Percentiles rank a stretch among this genome's conserved stretches.
These are phyloP conservation scores for Hermatobates lingyangjiaoensis DNA, from an alignment of 1,140 invertebrate genomes.

Conservation along the genomic window DNA sequence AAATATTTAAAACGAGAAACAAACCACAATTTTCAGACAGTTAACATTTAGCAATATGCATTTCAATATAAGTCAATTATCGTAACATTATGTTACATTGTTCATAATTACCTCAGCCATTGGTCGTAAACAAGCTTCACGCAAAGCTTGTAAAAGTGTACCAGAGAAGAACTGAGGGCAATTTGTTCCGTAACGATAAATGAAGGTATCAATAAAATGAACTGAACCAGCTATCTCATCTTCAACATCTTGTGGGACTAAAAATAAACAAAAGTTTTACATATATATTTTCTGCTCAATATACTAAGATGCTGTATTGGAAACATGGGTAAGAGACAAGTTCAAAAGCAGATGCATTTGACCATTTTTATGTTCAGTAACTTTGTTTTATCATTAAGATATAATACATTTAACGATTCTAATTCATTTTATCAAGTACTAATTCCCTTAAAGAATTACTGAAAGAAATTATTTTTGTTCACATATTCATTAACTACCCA, in stretches of 20 bases:
- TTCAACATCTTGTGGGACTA: slow-evolving; percentile 69
- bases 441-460: too few species aligned
- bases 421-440: too few species aligned
- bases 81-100: slow-evolving; percentile 16
- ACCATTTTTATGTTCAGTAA: too few species aligned
- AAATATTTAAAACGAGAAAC: neutral
- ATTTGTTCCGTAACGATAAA: slow-evolving; percentile 52
- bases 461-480: too few species aligned
- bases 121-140: slow-evolving; percentile 65
- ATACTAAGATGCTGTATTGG: too few species aligned
- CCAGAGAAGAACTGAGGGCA: slow-evolving; percentile 82
- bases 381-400: too few species aligned
- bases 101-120: slow-evolving; percentile 81
- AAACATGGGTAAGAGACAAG: too few species aligned
- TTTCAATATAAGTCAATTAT: neutral
- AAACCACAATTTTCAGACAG: slow-evolving; percentile 1
- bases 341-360: too few species aligned
- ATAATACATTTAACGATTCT: too few species aligned
- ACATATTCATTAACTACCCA: too few species aligned
- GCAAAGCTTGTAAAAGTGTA: slow-evolving; percentile 69
- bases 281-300: neutral
- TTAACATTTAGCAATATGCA: neutral
- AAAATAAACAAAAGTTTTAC: slow-evolving; percentile 14
- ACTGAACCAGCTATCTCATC: slow-evolving; percentile 72
- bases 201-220: slow-evolving; percentile 71